phyloP scores from a whole-genome alignment of 37 sponge, comb jelly and placozoan genomes.

The Theonella swinhoei region DNA sequence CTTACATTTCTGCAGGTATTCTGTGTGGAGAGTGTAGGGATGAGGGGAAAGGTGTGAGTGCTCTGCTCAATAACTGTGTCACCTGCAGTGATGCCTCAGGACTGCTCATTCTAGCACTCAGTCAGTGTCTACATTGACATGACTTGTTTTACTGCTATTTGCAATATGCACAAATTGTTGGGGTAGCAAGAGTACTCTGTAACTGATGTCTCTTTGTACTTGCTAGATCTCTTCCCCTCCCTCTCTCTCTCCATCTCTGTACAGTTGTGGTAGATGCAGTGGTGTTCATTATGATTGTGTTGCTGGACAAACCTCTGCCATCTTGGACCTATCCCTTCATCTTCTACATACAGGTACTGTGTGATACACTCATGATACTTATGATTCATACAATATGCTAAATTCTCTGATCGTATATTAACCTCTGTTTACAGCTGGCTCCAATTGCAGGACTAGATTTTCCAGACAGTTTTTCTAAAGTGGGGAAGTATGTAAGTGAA shows the following conservation, averaged over 20 bases:
- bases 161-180: not conserved
- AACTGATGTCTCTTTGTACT: no score
- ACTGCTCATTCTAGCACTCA: slow-evolving; percentile 25
- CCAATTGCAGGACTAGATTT: slow-evolving; percentile 44
- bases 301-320: slow-evolving; percentile 10
- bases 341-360: slow-evolving; percentile 59
- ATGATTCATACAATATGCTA: no score
- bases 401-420: not conserved
- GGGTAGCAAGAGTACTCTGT: no score
- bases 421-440: slow-evolving; percentile 22
- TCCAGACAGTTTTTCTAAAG: slow-evolving; percentile 34
- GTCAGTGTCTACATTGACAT: slow-evolving; percentile 8
- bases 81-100: slow-evolving; percentile 32
- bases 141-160: not conserved
- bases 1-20: slow-evolving; percentile 20
- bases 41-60: slow-evolving; percentile 52
- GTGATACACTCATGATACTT: not conserved
- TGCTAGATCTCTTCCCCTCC: no score
- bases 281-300: not conserved
- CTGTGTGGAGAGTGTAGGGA: slow-evolving; percentile 58
- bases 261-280: slow-evolving; percentile 28
- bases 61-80: slow-evolving; percentile 55
- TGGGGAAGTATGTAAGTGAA: slow-evolving; percentile 50
- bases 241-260: no score
- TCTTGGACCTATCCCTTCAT: slow-evolving; percentile 37